Evolutionary conservation across 2,113 vertebrate genomes (phyloP).

Genomic region (Lichenostomus cassidix): DNA sequence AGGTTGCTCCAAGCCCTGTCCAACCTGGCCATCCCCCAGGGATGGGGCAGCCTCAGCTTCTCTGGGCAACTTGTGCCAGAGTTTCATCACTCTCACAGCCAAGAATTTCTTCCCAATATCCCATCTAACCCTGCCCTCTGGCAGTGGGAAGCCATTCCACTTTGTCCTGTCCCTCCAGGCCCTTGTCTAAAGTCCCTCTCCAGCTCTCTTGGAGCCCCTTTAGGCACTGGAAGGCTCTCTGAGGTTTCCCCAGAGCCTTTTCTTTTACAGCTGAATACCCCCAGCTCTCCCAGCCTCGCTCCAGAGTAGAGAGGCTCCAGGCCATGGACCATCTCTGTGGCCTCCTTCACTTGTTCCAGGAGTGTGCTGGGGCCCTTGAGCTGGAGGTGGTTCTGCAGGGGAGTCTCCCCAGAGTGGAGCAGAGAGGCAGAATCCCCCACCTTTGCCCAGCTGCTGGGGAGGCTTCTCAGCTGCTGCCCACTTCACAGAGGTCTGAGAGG

Average conservation of each 20-base stretch:
- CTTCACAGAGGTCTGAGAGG: neutral
- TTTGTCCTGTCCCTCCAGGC: neutral
- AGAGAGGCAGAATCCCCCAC: neutral
- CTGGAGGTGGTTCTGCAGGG: neutral
- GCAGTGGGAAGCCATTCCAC: neutral
- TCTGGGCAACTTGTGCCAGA: neutral
- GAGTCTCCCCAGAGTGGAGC: neutral
- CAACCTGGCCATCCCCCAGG: neutral
- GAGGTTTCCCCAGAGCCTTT: neutral
- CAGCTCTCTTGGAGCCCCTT: neutral
- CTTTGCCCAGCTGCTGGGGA: neutral
- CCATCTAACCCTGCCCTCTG: neutral
- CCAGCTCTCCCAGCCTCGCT: neutral
- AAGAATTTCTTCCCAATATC: neutral
- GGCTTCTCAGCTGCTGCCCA: neutral
- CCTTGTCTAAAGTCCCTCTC: neutral
- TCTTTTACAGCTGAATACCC: neutral
- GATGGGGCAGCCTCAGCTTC: neutral
- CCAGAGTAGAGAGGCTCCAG: neutral
- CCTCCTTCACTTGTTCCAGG: neutral
- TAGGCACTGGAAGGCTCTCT: neutral
- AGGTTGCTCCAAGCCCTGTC: rapidly evolving
- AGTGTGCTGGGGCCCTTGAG: neutral
- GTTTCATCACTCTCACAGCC: neutral
- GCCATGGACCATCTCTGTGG: neutral